These are phyloP conservation scores for Hyposmocoma kahamanoa DNA, from an alignment of 1,140 invertebrate species.

Conservation along the genomic window DNA sequence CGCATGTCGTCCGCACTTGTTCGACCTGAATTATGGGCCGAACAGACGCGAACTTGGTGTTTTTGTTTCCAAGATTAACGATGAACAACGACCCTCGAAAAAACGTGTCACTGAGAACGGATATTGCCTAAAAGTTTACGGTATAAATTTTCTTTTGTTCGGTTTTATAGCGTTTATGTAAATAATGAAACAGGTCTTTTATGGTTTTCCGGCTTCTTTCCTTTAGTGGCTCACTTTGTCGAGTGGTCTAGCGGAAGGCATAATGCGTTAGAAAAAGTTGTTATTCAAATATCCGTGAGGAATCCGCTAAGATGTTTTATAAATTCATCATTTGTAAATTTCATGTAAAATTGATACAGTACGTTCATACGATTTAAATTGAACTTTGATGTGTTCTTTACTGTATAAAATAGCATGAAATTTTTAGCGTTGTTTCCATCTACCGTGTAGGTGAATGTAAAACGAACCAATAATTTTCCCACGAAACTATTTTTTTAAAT, in stretches of 20 bases:
- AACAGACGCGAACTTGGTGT: slow-evolving; percentile 53
- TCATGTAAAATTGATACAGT: too few relatives aligned
- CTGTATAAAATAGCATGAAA: too few relatives aligned
- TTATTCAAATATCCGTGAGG: background rate
- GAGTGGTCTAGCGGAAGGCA: too few relatives aligned
- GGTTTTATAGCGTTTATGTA: slow-evolving; percentile 40
- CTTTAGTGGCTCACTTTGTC: too few relatives aligned
- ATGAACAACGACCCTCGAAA: slow-evolving; percentile 58
- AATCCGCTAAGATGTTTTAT: background rate
- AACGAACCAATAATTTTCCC: too few relatives aligned
- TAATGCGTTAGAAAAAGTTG: background rate
- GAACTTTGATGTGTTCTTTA: too few relatives aligned
- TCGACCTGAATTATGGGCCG: slow-evolving; percentile 50
- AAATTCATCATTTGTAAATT: too few relatives aligned
- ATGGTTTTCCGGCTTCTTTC: slow-evolving; percentile 12
- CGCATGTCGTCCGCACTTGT: slow-evolving; percentile 57
- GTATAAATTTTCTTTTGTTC: slow-evolving; percentile 45
- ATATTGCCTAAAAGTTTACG: slow-evolving; percentile 53
- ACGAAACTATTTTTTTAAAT: too few relatives aligned
- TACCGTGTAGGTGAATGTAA: too few relatives aligned
- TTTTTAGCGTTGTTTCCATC: too few relatives aligned
- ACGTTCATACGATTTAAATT: too few relatives aligned
- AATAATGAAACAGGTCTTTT: slow-evolving; percentile 34
- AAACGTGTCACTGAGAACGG: slow-evolving; percentile 56
- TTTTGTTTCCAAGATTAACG: slow-evolving; percentile 67